phyloP scores from a whole-genome alignment of 1,140 invertebrate species.

The Brachionus plicatilis region DNA sequence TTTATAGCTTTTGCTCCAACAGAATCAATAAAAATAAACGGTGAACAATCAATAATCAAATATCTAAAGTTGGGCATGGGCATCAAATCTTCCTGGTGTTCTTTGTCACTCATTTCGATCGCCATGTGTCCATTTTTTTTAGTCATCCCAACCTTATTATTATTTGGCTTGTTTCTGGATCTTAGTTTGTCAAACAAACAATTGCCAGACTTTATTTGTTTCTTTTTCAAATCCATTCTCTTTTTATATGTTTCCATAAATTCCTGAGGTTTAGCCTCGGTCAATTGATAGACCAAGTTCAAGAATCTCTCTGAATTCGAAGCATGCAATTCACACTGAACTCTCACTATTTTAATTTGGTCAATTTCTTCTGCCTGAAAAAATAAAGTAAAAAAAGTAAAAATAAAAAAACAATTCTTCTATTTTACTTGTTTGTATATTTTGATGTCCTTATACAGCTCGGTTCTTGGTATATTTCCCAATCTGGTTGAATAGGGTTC shows the following conservation, averaged over 20 bases:
- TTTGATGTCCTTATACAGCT: slow-evolving; percentile 40
- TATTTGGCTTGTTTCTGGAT: not conserved
- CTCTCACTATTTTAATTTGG: not conserved
- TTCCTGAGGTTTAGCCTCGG: not conserved
- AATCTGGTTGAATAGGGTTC: slow-evolving; percentile 46
- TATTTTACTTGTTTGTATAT: slow-evolving; percentile 23
- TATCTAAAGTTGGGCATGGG: not conserved
- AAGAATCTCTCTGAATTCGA: not conserved
- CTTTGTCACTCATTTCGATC: not conserved
- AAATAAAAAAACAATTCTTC: not conserved
- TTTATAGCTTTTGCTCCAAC: slow-evolving; percentile 22
- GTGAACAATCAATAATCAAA: slow-evolving; percentile 24
- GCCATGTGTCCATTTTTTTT: not conserved
- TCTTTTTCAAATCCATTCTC: not conserved
- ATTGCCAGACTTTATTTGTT: not conserved
- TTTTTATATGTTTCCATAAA: not conserved
- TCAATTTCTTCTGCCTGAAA: not conserved
- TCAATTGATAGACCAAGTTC: not conserved
- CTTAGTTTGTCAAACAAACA: not conserved
- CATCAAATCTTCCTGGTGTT: not conserved
- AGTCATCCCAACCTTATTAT: too few relatives aligned
- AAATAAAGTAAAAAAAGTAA: not conserved
- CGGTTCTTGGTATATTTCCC: slow-evolving; percentile 37
- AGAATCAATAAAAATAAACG: slow-evolving; percentile 30
- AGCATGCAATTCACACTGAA: not conserved